Evolutionary conservation across 2,888 invertebrate genomes (phyloP), one percentile per base, ranked within the genome.

Genomic region (Sesia apiformis): DNA sequence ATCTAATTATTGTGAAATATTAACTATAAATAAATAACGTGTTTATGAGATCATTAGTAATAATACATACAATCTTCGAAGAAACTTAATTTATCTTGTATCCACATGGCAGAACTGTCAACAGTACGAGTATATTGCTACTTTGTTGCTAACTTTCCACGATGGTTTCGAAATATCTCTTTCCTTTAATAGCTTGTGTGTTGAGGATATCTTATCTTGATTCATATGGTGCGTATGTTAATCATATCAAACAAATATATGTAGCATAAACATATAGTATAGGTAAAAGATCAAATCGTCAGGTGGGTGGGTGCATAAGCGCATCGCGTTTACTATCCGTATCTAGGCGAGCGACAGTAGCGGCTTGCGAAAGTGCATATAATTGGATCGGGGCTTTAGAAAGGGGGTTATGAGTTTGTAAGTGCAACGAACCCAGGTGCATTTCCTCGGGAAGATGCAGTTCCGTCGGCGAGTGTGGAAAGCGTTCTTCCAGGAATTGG

Each of bases 341-440:
- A 87, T 87, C 88, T 89, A 89, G 89, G 89, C 88, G 81, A 87
- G 84, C 83, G 87, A 86, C 87, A 86, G 88, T 85, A 85, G 86
- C 81, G 75, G 82, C 84, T 88, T 86, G 87, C 87, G 90, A 90
- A 90, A 90, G 90, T 90, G 87, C 88, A 89, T 85, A 89, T 88
- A 88, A 90, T 90, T 89, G 87, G 84, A 87, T 88, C 87, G 86
- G 79, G 76, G 86, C 89, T 87, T 86, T 87, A 84, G 88, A 88
- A 90, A 89, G 88, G 87, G 89, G 90, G 90, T 89, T 90, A 90
- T 84, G 89, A 87, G 89, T 87, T 87, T 86, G 88, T 81, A 79
- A 86, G 90, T 86, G 87, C 90, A 87, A 80, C 84, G 90, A 90
- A 88, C 90, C 81, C 81, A 76, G 74, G 66, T 83, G 83, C 84